Percentiles rank a stretch among this genome's conserved stretches.
Conservation (phyloP, 2,113 vertebrate genomes). For the Machaerirhynchus nigripectus region DNA sequence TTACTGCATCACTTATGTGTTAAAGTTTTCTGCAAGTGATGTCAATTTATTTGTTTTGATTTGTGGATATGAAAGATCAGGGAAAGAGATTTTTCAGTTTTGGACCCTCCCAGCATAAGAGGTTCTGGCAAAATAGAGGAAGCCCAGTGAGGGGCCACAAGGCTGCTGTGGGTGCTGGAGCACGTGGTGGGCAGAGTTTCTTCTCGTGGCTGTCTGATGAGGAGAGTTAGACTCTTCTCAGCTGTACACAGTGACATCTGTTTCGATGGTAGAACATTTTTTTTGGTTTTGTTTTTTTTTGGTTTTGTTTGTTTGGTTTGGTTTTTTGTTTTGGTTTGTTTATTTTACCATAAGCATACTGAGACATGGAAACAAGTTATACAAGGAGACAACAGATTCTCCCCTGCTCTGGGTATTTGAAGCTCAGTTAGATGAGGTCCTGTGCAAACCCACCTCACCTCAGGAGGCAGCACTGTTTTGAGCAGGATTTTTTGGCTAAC, state of each 20-base stretch:
- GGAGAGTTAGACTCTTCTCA: background rate
- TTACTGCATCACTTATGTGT: background rate
- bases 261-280: background rate
- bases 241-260: background rate
- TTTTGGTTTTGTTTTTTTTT: background rate
- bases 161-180: background rate
- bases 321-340: background rate
- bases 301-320: rapidly evolving
- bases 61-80: background rate
- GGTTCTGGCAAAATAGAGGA: background rate
- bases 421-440: background rate
- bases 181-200: rapidly evolving
- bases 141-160: background rate
- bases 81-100: background rate
- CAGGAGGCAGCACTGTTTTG: background rate
- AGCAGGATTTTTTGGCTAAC: background rate
- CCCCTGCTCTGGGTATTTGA: background rate
- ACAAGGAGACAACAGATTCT: background rate
- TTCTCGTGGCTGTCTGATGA: background rate
- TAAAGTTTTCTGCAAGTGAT: background rate
- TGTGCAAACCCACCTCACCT: background rate
- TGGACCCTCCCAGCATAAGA: background rate
- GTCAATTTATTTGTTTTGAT: background rate
- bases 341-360: rapidly evolving
- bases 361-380: background rate